Evolutionary conservation across 2,888 invertebrate species (phyloP).

Genomic region (Scaptomyza reducta): DNA sequence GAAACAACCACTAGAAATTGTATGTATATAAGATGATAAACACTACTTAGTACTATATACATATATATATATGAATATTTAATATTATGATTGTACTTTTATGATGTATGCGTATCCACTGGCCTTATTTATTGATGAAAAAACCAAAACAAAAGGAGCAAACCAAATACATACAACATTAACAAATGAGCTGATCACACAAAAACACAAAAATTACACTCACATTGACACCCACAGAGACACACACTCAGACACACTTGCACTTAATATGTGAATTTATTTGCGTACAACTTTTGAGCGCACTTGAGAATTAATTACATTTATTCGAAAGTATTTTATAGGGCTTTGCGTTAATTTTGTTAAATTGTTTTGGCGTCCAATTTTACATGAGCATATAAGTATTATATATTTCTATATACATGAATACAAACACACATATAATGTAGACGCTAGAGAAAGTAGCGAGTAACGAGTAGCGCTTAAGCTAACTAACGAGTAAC

Average conservation of each 20-base stretch:
- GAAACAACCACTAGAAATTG: slow-evolving; percentile 42
- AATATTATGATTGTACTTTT: slow-evolving; percentile 74
- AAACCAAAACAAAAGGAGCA: slow-evolving; percentile 33
- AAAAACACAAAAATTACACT: neutral
- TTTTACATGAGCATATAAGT: slow-evolving; percentile 66
- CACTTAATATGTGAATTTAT: slow-evolving; percentile 54
- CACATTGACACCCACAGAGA: slow-evolving; percentile 19
- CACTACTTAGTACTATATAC: slow-evolving; percentile 34
- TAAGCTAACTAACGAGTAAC: slow-evolving; percentile 1
- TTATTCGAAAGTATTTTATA: slow-evolving; percentile 45
- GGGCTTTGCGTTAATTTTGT: slow-evolving; percentile 66
- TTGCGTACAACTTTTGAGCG: slow-evolving; percentile 58
- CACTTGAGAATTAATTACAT: slow-evolving; percentile 55
- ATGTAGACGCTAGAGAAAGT: slow-evolving; percentile 23
- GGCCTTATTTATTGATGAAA: slow-evolving; percentile 82
- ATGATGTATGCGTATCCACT: slow-evolving; percentile 82
- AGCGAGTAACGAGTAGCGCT: slow-evolving; percentile 7
- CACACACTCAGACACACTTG: slow-evolving; percentile 31
- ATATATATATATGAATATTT: slow-evolving; percentile 3
- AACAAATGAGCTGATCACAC: slow-evolving; percentile 48
- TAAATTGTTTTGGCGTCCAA: slow-evolving; percentile 75
- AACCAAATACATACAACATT: slow-evolving; percentile 36
- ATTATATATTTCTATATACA: slow-evolving; percentile 26
- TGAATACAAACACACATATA: slow-evolving; percentile 10
- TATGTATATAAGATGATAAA: slow-evolving; percentile 49